Base-by-base conservation (phyloP, 2,113 vertebrate species). In the Syngnathus typhle region DNA sequence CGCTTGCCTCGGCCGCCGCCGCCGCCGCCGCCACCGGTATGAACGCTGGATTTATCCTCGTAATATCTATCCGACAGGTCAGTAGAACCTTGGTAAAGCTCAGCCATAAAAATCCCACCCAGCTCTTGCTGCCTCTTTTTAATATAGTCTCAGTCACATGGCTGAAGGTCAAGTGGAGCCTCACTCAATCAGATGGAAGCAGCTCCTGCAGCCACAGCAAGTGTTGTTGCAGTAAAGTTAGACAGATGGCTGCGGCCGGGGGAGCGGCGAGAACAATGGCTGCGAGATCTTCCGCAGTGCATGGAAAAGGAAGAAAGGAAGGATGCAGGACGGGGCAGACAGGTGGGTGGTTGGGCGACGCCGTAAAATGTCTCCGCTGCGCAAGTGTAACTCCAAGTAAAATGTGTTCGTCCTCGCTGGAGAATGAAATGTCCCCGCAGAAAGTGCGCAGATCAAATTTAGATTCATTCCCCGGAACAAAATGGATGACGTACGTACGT, bases 11-110 rank as follows among this genome's bases (percentile, higher is more conserved):
- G 1, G 23, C 23, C 23, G 23, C 23, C 23, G 1, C 23, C 23
- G n/a, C n/a, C n/a, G n/a, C n/a, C n/a, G n/a, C n/a, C n/a, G n/a
- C n/a, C n/a, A n/a, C n/a, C n/a, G n/a, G 81, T 81, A 82, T 80
- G 69, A 74, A 88, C 79, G 84, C 82, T 77, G 88, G 87, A 89
- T 90, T 88, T 89, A 90, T 89, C 79, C 86, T 77, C 27, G 75
- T 86, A 88, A 88, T 89, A 89, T 84, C 84, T 89, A 89, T 84
- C 84, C 74, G 77, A 85, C 84, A 80, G 85, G 84, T 88, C 84
- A 82, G 78, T 37, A 71, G 76, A 77, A 87, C 81, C 88, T 86
- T 87, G 85, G 80, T 56, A 81, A 77, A 82, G 82, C 77, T 73
- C 13, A 67, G 78, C 81, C 79, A 84, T 87, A 88, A 87, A 87